Conservation (phyloP, 2,888 invertebrate species). For the Rhagophthalmus giganteus region DNA sequence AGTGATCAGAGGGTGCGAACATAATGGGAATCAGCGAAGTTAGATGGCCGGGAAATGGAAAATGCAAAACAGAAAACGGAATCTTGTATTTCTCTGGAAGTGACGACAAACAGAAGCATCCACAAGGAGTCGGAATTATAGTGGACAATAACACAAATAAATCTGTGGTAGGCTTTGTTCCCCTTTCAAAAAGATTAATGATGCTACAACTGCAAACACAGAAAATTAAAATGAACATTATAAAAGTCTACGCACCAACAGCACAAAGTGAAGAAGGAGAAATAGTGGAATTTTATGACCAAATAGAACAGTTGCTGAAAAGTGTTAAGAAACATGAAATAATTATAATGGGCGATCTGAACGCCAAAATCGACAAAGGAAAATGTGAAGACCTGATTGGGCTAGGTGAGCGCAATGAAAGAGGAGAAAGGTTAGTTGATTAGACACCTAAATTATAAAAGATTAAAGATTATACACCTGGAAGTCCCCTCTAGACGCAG, state of each 20-base stretch:
- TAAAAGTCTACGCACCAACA: background rate
- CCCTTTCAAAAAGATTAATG: background rate
- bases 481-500: background rate
- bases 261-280: background rate
- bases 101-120: background rate
- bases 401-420: background rate
- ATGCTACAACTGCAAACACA: background rate
- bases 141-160: background rate
- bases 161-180: background rate
- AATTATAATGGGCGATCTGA: background rate
- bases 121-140: background rate
- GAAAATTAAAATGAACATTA: background rate
- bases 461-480: background rate
- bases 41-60: constrained; percentile 4
- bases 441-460: background rate
- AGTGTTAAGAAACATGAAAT: background rate
- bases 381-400: background rate
- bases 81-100: constrained; percentile 10
- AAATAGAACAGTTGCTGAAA: background rate
- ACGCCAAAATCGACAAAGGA: background rate
- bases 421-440: background rate
- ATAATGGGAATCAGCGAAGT: constrained; percentile 1
- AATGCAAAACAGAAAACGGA: background rate
- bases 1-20: constrained; percentile 21
- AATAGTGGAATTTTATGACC: background rate